Evolutionary conservation across 2,888 invertebrate species (phyloP).

Genomic region (Nomada fabriciana): DNA sequence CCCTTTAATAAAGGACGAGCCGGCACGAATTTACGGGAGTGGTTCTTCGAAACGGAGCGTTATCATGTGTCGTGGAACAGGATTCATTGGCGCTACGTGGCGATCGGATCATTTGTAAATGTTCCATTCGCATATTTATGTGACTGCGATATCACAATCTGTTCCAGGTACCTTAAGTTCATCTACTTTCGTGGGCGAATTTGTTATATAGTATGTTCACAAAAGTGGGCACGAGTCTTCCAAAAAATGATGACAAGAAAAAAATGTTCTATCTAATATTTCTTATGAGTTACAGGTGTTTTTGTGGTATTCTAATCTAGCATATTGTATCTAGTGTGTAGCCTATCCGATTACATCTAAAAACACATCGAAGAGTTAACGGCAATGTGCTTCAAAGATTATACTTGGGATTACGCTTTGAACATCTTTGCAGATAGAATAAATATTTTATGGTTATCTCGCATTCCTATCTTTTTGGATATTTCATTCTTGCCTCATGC

Average conservation of each 20-base stretch:
- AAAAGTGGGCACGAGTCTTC: too few species aligned
- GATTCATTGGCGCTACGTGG: constrained; percentile 2
- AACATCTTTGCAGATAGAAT: not conserved
- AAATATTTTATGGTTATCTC: too few species aligned
- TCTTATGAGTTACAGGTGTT: not conserved
- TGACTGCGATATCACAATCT: too few species aligned
- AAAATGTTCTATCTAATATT: not conserved
- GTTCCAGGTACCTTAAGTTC: too few species aligned
- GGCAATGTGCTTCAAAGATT: not conserved
- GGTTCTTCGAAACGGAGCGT: constrained; percentile 14
- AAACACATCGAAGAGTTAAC: not conserved
- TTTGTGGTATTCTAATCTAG: not conserved
- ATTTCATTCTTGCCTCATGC: not conserved
- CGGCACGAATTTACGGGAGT: constrained; percentile 1
- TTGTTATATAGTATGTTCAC: too few species aligned
- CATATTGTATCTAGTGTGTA: not conserved
- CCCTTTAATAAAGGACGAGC: constrained; percentile 16
- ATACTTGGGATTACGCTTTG: not conserved
- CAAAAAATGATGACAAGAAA: too few species aligned
- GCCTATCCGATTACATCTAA: not conserved
- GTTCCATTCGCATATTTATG: not conserved
- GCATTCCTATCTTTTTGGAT: not conserved
- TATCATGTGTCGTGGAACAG: not conserved
- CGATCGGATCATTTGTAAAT: constrained; percentile 3
- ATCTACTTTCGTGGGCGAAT: too few species aligned